A percentile compares a stretch with the other conserved stretches of the same genome.
phyloP scores from a whole-genome alignment of 2,113 vertebrate species.

The Xenus cinereus region DNA sequence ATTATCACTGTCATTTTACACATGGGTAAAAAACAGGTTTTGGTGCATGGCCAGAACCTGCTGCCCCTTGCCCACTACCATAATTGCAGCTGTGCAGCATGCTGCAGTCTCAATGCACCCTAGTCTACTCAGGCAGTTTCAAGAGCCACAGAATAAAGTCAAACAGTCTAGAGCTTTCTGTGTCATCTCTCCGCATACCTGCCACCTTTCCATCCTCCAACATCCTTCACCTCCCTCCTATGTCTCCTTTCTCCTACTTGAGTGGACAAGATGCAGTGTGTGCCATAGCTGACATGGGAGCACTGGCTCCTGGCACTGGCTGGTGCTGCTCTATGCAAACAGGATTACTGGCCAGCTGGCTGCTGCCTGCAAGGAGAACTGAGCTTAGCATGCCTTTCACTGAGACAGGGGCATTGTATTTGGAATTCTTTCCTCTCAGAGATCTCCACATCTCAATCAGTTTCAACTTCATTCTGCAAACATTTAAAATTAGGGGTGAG shows the following conservation, averaged over 20 bases:
- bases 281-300: not conserved
- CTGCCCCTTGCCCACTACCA: rapidly evolving
- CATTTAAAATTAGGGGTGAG: not conserved
- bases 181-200: not conserved
- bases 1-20: not conserved
- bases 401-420: not conserved
- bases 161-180: not conserved
- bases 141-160: not conserved
- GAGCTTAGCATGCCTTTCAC: rapidly evolving
- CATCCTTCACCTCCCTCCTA: not conserved
- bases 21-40: not conserved
- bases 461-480: rapidly evolving
- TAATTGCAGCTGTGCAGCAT: not conserved
- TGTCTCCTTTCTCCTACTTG: not conserved
- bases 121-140: not conserved
- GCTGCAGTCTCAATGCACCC: not conserved
- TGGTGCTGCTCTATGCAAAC: not conserved
- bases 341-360: not conserved
- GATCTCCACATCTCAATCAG: not conserved
- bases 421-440: not conserved
- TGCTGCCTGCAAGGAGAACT: not conserved
- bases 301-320: not conserved
- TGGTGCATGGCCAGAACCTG: not conserved
- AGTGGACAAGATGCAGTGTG: not conserved
- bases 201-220: not conserved